Evolutionary conservation across 2,113 vertebrate species (phyloP).

Genomic region (Lasiurus cinereus): DNA sequence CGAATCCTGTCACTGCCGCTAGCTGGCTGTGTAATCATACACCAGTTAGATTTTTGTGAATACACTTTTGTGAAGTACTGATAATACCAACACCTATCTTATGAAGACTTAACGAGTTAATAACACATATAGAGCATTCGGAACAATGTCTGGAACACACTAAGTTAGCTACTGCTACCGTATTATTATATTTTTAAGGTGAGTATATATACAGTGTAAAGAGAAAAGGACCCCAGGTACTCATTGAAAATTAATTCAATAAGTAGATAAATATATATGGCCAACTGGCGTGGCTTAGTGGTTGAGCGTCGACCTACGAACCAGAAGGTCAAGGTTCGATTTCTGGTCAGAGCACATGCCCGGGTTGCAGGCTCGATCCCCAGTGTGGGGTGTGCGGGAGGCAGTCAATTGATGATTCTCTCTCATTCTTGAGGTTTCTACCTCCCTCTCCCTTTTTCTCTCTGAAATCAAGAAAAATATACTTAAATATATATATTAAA

Average conservation of each 20-base stretch:
- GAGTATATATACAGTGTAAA: not conserved
- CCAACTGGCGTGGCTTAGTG: too few species aligned
- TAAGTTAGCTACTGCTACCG: not conserved
- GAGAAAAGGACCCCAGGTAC: not conserved
- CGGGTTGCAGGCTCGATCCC: too few species aligned
- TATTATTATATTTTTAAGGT: not conserved
- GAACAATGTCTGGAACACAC: not conserved
- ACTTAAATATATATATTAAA: too few species aligned
- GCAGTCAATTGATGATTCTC: too few species aligned
- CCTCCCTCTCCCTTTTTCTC: too few species aligned
- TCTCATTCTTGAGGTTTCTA: too few species aligned
- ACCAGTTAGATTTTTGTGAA: not conserved
- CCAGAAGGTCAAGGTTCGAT: too few species aligned
- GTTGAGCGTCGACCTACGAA: too few species aligned
- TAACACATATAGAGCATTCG: not conserved
- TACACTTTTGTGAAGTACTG: not conserved
- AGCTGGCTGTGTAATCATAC: not conserved
- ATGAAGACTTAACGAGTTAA: constrained; percentile 15
- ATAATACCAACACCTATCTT: not conserved
- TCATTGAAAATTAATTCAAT: not conserved
- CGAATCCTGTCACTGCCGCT: not conserved
- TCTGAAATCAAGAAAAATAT: too few species aligned
- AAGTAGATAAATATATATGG: not conserved
- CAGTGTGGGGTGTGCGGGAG: too few species aligned
- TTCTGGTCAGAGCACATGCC: too few species aligned